These are phyloP conservation scores for Agrochola lychnidis DNA, from an alignment of 2,888 invertebrate genomes.

Conservation along the genomic window DNA sequence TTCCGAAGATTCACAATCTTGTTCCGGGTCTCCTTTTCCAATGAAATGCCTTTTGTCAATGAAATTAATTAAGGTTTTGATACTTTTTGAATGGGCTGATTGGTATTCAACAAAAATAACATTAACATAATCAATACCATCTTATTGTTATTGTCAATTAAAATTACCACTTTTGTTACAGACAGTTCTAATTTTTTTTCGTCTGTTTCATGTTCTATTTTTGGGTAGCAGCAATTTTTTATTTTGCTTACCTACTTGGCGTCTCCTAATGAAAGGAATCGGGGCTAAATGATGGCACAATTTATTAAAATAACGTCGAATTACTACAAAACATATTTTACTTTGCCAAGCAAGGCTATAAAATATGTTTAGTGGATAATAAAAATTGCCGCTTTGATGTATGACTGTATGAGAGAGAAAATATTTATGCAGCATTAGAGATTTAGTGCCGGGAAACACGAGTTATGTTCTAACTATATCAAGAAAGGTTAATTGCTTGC, in stretches of 20 bases:
- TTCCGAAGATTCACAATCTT: conserved; percentile 16
- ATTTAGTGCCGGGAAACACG: conserved; percentile 26
- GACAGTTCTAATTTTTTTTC: background rate
- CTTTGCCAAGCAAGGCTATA: conserved; percentile 26
- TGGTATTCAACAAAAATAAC: background rate
- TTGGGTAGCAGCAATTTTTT: background rate
- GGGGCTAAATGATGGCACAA: background rate
- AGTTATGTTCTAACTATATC: conserved; percentile 27
- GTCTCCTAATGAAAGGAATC: background rate
- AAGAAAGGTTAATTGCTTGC: conserved; percentile 33
- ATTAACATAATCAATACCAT: background rate
- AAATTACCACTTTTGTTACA: background rate
- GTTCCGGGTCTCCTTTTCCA: background rate
- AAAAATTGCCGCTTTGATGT: conserved; percentile 55
- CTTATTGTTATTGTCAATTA: background rate
- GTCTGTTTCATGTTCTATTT: background rate
- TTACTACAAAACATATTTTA: conserved; percentile 38
- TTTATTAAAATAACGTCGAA: conserved; percentile 29
- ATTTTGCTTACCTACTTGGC: background rate
- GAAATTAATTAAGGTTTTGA: conserved; percentile 22
- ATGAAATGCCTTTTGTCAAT: background rate
- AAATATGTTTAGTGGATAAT: conserved; percentile 53
- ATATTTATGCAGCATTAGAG: conserved; percentile 37
- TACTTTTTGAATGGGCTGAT: background rate
- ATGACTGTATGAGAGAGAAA: conserved; percentile 36